Evolutionary conservation across 2,797 vertebrate genomes (phyloP).

Genomic region (Enteromius unitaeniatus): DNA sequence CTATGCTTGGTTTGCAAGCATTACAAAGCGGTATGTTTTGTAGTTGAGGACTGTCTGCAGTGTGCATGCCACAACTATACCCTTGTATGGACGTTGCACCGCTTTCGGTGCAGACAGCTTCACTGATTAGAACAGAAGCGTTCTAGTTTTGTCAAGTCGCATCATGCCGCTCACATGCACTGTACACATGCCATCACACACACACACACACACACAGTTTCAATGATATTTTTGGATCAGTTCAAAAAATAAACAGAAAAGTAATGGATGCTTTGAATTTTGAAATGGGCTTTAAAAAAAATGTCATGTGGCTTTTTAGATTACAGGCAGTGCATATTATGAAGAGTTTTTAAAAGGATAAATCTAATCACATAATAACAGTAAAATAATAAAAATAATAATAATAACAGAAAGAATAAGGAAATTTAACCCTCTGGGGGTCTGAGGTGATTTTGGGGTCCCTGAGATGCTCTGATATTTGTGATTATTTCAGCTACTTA

Average conservation of each 20-base stretch:
- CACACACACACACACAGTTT: neutral
- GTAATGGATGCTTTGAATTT: neutral
- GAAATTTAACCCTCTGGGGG: neutral
- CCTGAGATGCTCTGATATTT: too few relatives aligned
- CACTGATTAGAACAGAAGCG: slow-evolving; percentile 27
- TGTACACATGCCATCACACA: slow-evolving; percentile 2
- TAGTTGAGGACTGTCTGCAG: neutral
- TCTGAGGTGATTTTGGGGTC: too few relatives aligned
- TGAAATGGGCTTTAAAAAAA: neutral
- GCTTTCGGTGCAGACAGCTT: neutral
- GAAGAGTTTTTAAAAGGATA: neutral
- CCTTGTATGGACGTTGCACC: neutral
- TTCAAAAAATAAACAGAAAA: neutral
- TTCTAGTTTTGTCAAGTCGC: slow-evolving; percentile 31
- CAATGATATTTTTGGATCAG: neutral
- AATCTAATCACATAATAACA: neutral
- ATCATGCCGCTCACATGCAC: slow-evolving; percentile 21
- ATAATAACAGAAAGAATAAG: neutral
- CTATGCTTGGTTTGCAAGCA: slow-evolving; percentile 14
- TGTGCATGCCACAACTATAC: neutral
- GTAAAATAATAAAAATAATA: neutral
- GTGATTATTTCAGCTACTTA: too few relatives aligned
- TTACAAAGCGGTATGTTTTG: slow-evolving; percentile 1
- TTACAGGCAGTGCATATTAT: neutral
- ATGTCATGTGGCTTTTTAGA: neutral